Percentiles rank a stretch among this genome's conserved stretches.
These are phyloP conservation scores for Pseudobourletiella spinata DNA, from an alignment of 1,140 invertebrate genomes.

Conservation along the genomic window DNA sequence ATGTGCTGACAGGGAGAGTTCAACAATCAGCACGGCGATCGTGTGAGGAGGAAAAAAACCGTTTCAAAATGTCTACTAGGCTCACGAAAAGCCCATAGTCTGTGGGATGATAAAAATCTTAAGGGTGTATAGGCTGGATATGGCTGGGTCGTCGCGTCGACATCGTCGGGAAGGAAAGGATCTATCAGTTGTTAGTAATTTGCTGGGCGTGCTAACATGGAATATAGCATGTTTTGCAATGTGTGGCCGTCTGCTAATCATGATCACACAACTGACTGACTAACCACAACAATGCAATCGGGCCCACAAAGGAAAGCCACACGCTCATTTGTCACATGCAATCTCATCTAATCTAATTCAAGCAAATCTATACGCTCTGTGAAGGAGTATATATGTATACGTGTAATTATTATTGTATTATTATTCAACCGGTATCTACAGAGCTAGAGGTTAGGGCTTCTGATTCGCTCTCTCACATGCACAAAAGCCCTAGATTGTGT, in stretches of 20 bases:
- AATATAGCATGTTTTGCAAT: conserved; percentile 18
- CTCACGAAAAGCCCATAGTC: background rate
- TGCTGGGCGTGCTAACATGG: conserved; percentile 18
- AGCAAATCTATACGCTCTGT: conserved; percentile 1
- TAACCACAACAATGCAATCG: conserved; percentile 8
- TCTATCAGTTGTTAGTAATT: conserved; percentile 8
- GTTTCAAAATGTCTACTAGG: background rate
- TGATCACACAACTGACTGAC: conserved; percentile 13
- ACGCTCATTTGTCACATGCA: conserved; percentile 12
- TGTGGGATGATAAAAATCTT: background rate
- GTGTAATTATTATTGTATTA: no score
- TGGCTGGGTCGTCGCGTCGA: no score
- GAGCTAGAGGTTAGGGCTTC: no score
- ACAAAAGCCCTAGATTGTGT: no score
- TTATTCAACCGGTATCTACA: no score
- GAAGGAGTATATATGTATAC: no score
- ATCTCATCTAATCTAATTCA: conserved; percentile 6
- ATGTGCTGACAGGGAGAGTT: no score
- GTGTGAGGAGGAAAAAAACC: background rate
- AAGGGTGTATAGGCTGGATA: no score
- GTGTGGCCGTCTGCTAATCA: conserved; percentile 12
- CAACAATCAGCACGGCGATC: no score
- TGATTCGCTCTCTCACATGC: no score
- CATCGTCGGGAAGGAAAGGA: no score
- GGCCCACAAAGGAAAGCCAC: conserved; percentile 1